phyloP scores from a whole-genome alignment of 2,113 vertebrate species.

The Scolopax mira region DNA sequence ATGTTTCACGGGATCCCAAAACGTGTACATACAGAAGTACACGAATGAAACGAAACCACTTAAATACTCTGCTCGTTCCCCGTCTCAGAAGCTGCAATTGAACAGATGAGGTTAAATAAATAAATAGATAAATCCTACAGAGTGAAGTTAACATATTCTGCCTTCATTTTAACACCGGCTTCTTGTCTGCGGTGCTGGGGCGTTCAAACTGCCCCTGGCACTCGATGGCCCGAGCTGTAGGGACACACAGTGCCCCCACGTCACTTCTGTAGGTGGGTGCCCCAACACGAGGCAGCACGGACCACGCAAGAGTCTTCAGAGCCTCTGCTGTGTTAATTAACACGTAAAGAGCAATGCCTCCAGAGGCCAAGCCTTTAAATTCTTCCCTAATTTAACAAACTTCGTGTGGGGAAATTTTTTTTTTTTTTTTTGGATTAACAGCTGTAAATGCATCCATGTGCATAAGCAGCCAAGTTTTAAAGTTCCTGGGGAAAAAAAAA shows the following conservation, averaged over 20 bases:
- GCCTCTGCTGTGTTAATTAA: background rate
- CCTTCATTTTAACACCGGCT: background rate
- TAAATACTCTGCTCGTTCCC: background rate
- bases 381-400: background rate
- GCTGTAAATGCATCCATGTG: background rate
- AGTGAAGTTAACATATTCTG: background rate
- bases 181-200: background rate
- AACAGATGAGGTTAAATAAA: accelerated
- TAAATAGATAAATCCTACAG: background rate
- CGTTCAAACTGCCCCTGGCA: background rate
- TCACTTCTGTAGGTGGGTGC: background rate
- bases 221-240: accelerated
- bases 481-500: background rate
- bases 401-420: accelerated
- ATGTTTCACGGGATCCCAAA: background rate
- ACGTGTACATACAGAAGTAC: accelerated
- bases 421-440: background rate
- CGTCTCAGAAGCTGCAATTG: background rate
- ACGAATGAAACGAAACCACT: background rate
- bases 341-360: accelerated
- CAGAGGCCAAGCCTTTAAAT: background rate
- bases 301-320: background rate
- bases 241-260: accelerated
- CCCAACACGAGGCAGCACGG: accelerated
- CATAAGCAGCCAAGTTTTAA: background rate